A percentile compares a stretch with the other conserved stretches of the same genome.
phyloP scores from a whole-genome alignment of 2,888 invertebrate genomes.

The Timema cristinae region DNA sequence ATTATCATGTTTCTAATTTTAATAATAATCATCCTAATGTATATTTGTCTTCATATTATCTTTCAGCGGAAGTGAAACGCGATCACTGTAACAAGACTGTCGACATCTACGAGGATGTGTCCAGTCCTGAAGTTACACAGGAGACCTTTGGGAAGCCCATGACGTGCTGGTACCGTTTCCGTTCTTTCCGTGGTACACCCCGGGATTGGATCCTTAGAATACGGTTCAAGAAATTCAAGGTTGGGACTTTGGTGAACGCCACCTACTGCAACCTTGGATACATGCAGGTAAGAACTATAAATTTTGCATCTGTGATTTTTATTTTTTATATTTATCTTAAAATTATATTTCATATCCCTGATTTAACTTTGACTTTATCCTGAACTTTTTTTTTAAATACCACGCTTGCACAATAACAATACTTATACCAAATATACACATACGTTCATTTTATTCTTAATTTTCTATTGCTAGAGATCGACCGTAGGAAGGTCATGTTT shows the following conservation, averaged over 20 bases:
- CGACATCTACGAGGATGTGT: constrained; percentile 88
- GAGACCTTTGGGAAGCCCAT: constrained; percentile 80
- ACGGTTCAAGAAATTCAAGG: constrained; percentile 90
- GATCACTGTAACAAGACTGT: constrained; percentile 94
- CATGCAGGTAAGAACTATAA: constrained; percentile 64
- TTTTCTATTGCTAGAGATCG: too few species aligned
- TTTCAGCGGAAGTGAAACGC: constrained; percentile 60
- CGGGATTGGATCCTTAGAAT: constrained; percentile 87
- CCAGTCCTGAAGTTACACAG: constrained; percentile 78
- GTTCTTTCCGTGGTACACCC: constrained; percentile 80
- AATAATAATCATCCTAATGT: too few species aligned
- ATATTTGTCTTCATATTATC: too few species aligned
- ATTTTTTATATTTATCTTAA: background rate
- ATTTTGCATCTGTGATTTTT: too few species aligned
- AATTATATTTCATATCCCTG: background rate
- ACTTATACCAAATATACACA: too few species aligned
- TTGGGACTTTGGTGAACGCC: constrained; percentile 79
- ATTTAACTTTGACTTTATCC: too few species aligned
- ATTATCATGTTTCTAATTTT: too few species aligned
- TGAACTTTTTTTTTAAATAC: too few species aligned
- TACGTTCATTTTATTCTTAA: too few species aligned
- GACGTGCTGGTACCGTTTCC: constrained; percentile 87
- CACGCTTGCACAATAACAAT: too few species aligned
- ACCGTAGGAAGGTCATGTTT: too few species aligned
- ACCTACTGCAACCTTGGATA: constrained; percentile 85